Conservation (phyloP, 2,888 invertebrate species). For the Clostera curtula region DNA sequence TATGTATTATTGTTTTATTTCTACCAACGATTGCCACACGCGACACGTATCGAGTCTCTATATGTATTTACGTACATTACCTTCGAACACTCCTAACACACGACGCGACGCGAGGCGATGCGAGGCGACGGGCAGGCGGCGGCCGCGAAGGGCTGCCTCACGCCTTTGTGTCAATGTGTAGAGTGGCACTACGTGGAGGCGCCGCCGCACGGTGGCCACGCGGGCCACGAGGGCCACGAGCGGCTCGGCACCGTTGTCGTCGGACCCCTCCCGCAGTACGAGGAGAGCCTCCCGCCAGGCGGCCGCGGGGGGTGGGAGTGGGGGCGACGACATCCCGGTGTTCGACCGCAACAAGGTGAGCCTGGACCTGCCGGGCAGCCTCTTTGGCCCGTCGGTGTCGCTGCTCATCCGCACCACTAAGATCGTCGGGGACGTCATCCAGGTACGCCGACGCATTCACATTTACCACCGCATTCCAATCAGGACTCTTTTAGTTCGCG, state of each 20-base stretch:
- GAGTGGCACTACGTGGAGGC: conserved; percentile 54
- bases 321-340: conserved; percentile 69
- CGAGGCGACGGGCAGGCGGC: conserved; percentile 5
- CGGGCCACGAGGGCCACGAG: conserved; percentile 13
- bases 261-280: conserved; percentile 18
- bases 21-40: too few species aligned
- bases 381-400: conserved; percentile 80
- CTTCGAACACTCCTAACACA: neutral
- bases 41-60: neutral
- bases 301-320: conserved; percentile 9
- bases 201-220: too few species aligned
- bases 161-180: conserved; percentile 16
- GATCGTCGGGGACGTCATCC: conserved; percentile 78
- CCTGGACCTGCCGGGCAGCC: conserved; percentile 78
- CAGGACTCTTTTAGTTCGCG: too few species aligned
- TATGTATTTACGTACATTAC: neutral
- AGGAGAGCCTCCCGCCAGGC: conserved; percentile 18
- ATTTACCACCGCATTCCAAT: conserved; percentile 1
- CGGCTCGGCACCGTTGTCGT: conserved; percentile 3
- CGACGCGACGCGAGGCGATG: neutral
- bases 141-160: neutral
- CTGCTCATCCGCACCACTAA: conserved; percentile 79
- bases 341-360: conserved; percentile 79
- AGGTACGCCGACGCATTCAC: conserved; percentile 50
- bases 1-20: too few species aligned